Percentiles rank a stretch among this genome's conserved stretches.
These are phyloP conservation scores for Xestia sexstrigata DNA, from an alignment of 2,888 invertebrate species.

Conservation along the genomic window DNA sequence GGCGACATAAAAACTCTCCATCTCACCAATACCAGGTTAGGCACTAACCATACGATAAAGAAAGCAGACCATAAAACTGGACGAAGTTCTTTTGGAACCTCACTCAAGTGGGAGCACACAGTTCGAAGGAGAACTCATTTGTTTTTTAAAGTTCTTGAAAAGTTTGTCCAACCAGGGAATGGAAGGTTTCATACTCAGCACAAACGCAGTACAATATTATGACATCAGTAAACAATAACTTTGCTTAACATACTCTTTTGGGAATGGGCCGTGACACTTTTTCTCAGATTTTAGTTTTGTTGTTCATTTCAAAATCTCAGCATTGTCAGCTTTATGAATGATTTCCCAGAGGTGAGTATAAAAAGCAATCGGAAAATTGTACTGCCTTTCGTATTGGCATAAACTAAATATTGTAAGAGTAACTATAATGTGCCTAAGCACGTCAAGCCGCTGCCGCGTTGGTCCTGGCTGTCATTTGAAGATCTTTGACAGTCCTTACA, in stretches of 20 bases:
- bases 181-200: not conserved
- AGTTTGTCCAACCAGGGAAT: not conserved
- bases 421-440: not conserved
- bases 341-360: slow-evolving; percentile 29
- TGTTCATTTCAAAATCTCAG: slow-evolving; percentile 17
- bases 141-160: not conserved
- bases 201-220: slow-evolving; percentile 14
- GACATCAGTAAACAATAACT: slow-evolving; percentile 24
- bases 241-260: slow-evolving; percentile 5
- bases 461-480: too few relatives aligned
- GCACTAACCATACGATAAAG: too few relatives aligned
- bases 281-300: slow-evolving; percentile 31
- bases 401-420: not conserved
- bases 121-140: not conserved
- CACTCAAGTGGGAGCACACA: not conserved
- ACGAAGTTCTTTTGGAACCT: not conserved
- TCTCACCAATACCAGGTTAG: too few relatives aligned
- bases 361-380: slow-evolving; percentile 5
- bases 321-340: not conserved
- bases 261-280: slow-evolving; percentile 20
- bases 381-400: not conserved
- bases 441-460: too few relatives aligned
- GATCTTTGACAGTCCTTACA: too few relatives aligned
- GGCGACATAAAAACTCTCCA: too few relatives aligned
- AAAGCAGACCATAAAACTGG: too few relatives aligned